Conservation (phyloP, 2,888 invertebrate species). For the Drosophila austrosaltans region DNA sequence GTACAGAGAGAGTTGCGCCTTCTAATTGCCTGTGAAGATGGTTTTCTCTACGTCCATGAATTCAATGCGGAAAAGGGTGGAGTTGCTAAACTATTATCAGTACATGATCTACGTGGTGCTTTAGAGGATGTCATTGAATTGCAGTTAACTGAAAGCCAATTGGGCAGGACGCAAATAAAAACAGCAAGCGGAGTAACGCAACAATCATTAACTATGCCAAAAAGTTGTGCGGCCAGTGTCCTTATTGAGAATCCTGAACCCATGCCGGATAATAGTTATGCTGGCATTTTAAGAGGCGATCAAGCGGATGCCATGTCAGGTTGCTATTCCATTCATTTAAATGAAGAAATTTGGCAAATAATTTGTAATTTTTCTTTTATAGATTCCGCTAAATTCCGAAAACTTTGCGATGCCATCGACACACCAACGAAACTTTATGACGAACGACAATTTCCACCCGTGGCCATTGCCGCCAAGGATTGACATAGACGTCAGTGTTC, state of each 20-base stretch:
- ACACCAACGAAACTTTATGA: slow-evolving; percentile 82
- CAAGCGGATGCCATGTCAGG: slow-evolving; percentile 93
- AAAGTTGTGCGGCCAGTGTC: slow-evolving; percentile 73
- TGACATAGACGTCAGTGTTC: slow-evolving; percentile 68
- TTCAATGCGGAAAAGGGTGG: slow-evolving; percentile 82
- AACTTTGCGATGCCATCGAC: slow-evolving; percentile 83
- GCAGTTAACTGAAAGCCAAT: slow-evolving; percentile 77
- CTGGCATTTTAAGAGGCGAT: slow-evolving; percentile 94
- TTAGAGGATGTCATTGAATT: slow-evolving; percentile 82
- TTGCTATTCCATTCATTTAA: slow-evolving; percentile 72
- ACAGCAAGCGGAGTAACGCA: slow-evolving; percentile 31
- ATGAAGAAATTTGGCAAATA: not conserved
- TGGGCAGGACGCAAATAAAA: slow-evolving; percentile 57
- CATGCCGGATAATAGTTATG: slow-evolving; percentile 87
- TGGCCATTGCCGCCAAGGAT: slow-evolving; percentile 80
- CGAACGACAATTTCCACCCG: slow-evolving; percentile 83
- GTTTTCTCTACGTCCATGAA: slow-evolving; percentile 83
- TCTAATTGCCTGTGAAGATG: slow-evolving; percentile 83
- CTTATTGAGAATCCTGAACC: slow-evolving; percentile 80
- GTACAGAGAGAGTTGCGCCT: slow-evolving; percentile 81
- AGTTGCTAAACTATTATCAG: slow-evolving; percentile 80
- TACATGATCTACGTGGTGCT: slow-evolving; percentile 82
- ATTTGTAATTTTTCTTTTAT: not conserved
- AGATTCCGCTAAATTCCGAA: slow-evolving; percentile 83
- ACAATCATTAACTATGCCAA: slow-evolving; percentile 62